phyloP scores from a whole-genome alignment of 1,140 invertebrate species.

The Drosophila pandora region DNA sequence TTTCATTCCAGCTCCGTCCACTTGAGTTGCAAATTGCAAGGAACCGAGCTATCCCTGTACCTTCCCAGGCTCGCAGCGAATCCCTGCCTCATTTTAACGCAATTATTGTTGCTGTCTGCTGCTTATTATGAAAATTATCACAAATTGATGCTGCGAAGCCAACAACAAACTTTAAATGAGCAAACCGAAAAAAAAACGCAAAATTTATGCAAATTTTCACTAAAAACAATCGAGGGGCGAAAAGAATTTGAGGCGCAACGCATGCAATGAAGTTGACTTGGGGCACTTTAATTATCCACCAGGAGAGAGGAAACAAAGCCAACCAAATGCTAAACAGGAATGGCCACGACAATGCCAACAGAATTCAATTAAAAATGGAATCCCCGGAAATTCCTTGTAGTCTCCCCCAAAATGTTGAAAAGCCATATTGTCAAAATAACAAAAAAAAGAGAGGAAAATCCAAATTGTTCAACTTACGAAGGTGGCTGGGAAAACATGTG shows the following conservation, averaged over 20 bases:
- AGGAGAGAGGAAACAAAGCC: conserved; percentile 42
- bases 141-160: conserved; percentile 48
- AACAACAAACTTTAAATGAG: conserved; percentile 36
- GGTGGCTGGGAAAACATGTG: conserved; percentile 75
- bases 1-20: conserved; percentile 7
- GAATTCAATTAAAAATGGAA: conserved; percentile 80
- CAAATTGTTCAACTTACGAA: conserved; percentile 77
- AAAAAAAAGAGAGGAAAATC: conserved; percentile 31
- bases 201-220: conserved; percentile 35
- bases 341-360: conserved; percentile 43
- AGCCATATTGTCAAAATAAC: conserved; percentile 61
- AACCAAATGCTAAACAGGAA: conserved; percentile 63
- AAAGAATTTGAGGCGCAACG: conserved; percentile 34
- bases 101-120: conserved; percentile 68
- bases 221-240: conserved; percentile 32
- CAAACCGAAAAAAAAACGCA: conserved; percentile 13
- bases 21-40: conserved; percentile 55
- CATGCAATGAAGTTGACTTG: conserved; percentile 49
- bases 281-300: conserved; percentile 68
- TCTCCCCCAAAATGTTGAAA: conserved; percentile 59
- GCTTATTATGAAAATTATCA: conserved; percentile 71
- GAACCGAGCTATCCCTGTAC: conserved; percentile 19
- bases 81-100: conserved; percentile 53
- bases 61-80: conserved; percentile 17
- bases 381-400: conserved; percentile 80